Base-by-base conservation (phyloP, 2,888 invertebrate genomes). In the Metellina segmentata region DNA sequence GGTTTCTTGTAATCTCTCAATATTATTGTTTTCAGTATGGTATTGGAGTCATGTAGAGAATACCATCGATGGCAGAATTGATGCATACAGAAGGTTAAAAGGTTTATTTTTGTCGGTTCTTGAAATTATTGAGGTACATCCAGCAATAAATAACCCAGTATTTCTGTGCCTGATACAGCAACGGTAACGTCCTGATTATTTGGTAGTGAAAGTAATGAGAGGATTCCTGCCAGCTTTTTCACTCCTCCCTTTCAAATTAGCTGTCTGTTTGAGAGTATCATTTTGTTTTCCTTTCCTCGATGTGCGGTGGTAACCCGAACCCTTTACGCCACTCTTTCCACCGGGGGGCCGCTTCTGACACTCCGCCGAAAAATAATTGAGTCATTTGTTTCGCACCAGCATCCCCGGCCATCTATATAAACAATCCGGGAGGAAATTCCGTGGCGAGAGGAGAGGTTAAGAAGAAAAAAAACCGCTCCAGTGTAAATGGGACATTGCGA, bases 341-440 rank as follows among this genome's bases (percentile, higher is more conserved):
- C 49, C n/a, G n/a, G 52, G 78, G 61, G 61, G 61, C 11, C 13
- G 61, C 11, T 51, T 49, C 52, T 61, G 52, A 78, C 52, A 52
- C 52, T 52, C 9, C 9, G 52, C 51, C 52, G 79, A 34, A n/a
- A 75, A 85, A 75, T 75, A 75, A 85, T 74, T 85, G 61, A 85
- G 85, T 85, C 16, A 74, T 75, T 85, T 75, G 85, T 75, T 85
- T 74, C 53, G 53, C 72, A 52, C 34, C 34, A 34, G 34, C 34
- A 34, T 34, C 34, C 34, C 53, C 53, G 74, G 75, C 16, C 61
- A 53, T n/a, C 74, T 85, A 7, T 48, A 74, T 75, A 75, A 85
- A 85, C 75, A 85, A 75, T 74, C 53, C 49, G 13, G 34, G 75
- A 51, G 52, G 52, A 78, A 78, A 75, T 11, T 75, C 72, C 9